A percentile compares a stretch with the other conserved stretches of the same genome.
Evolutionary conservation across 2,888 invertebrate genomes (phyloP).

Genomic region (Polyommatus iphigenia): DNA sequence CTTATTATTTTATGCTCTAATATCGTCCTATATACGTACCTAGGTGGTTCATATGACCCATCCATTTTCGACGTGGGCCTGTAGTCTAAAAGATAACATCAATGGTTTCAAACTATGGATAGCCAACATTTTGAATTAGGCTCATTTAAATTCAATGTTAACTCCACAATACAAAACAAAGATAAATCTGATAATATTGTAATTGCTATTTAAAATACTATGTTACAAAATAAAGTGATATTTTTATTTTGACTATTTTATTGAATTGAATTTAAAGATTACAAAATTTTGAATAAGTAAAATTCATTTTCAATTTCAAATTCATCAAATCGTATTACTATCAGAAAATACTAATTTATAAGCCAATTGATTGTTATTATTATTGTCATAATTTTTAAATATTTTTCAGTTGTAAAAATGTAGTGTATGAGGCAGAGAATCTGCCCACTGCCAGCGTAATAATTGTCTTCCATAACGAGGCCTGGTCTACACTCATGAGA

Average conservation of each 20-base stretch:
- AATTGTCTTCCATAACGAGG: conserved; percentile 99
- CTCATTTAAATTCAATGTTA: neutral
- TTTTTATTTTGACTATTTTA: too few species aligned
- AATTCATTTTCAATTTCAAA: too few species aligned
- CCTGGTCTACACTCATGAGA: conserved; percentile 97
- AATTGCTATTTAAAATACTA: neutral
- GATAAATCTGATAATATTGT: neutral
- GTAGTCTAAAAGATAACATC: neutral
- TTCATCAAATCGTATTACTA: too few species aligned
- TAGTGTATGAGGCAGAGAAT: conserved; percentile 66
- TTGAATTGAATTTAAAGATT: too few species aligned
- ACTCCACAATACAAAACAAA: neutral
- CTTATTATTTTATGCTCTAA: too few species aligned
- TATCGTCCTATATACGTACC: too few species aligned
- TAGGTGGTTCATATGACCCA: too few species aligned
- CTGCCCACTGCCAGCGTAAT: conserved; percentile 94
- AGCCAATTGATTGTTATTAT: conserved; percentile 16
- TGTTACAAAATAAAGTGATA: too few species aligned
- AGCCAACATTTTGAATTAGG: neutral
- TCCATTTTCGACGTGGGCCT: too few species aligned
- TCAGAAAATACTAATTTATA: too few species aligned
- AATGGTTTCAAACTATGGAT: neutral
- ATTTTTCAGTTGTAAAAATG: conserved; percentile 62
- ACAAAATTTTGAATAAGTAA: too few species aligned
- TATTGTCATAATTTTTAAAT: conserved; percentile 37